A percentile compares a stretch with the other conserved stretches of the same genome.
phyloP scores from a whole-genome alignment of 2,888 invertebrate genomes.

The Lepidocyrtoides sp. region DNA sequence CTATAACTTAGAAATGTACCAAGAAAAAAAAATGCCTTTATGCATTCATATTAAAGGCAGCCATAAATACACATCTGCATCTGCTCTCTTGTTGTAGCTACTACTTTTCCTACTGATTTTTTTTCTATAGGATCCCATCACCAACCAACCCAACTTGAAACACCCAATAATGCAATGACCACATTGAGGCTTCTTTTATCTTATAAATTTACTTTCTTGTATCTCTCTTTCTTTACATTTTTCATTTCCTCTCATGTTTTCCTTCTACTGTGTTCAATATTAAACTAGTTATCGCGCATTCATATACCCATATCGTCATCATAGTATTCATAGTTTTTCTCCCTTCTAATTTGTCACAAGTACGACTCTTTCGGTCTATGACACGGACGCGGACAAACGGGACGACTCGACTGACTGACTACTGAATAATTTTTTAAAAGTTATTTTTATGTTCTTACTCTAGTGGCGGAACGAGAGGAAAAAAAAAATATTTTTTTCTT shows the following conservation, averaged over 20 bases:
- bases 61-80: neutral
- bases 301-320: neutral
- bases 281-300: neutral
- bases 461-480: no score
- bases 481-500: no score
- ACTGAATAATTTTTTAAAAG: slow-evolving; percentile 9
- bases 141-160: slow-evolving; percentile 1
- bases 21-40: no score
- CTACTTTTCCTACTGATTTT: neutral
- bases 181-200: slow-evolving; percentile 39
- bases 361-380: neutral
- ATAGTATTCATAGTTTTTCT: neutral
- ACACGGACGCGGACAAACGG: no score
- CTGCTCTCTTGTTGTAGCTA: no score
- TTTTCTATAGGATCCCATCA: neutral
- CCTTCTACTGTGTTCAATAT: no score
- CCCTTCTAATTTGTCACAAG: slow-evolving; percentile 4
- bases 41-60: no score
- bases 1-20: no score
- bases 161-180: slow-evolving; percentile 8
- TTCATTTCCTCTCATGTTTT: slow-evolving; percentile 36
- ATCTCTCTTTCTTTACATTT: neutral
- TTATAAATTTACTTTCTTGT: slow-evolving; percentile 21
- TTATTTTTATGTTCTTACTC: neutral
- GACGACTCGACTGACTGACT: neutral